Conservation (phyloP, 1,140 invertebrate species). For the Trissolcus basalis region DNA sequence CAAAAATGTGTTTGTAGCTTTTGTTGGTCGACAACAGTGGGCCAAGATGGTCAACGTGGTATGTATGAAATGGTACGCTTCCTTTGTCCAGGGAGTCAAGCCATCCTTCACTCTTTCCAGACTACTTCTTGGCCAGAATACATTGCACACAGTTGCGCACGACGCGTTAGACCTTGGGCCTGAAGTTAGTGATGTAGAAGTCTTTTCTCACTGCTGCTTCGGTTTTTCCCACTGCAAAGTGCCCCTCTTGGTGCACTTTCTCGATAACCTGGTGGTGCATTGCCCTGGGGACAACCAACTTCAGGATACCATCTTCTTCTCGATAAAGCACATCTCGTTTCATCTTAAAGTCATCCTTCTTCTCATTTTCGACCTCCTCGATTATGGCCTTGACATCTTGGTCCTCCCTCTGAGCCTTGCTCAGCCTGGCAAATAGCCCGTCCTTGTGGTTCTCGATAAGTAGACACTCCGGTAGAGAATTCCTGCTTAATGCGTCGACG, state of each 20-base stretch:
- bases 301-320: background rate
- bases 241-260: constrained; percentile 12
- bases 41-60: constrained; percentile 63
- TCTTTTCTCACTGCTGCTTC: constrained; percentile 53
- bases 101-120: constrained; percentile 62
- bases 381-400: background rate
- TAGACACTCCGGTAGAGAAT: constrained; percentile 12
- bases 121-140: constrained; percentile 64
- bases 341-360: constrained; percentile 9
- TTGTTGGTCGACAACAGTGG: constrained; percentile 57
- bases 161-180: constrained; percentile 59
- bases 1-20: constrained; percentile 55
- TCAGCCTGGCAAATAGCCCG: constrained; percentile 1
- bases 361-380: background rate
- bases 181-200: constrained; percentile 65
- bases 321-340: constrained; percentile 2
- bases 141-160: constrained; percentile 66
- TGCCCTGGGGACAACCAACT: background rate
- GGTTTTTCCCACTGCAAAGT: constrained; percentile 17
- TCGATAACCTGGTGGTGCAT: constrained; percentile 13
- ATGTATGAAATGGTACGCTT: constrained; percentile 55
- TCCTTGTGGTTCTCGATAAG: background rate
- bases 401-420: constrained; percentile 2
- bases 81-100: constrained; percentile 58
- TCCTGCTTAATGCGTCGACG: constrained; percentile 64